Evolutionary conservation across 2,888 invertebrate species (phyloP).

Genomic region (Eristalis tenax): DNA sequence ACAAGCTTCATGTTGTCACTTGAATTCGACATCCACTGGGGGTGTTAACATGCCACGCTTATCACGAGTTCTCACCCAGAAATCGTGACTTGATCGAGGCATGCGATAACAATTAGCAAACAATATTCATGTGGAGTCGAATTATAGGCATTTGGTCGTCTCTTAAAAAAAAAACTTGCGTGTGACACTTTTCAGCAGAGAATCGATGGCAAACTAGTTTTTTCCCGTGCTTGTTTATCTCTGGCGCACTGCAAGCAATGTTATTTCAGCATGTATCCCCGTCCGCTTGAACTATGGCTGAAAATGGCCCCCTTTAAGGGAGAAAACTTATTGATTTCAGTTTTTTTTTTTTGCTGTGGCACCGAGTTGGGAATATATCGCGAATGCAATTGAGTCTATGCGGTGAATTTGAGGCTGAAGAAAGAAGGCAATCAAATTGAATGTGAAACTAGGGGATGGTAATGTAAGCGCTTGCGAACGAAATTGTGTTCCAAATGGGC

Average conservation of each 20-base stretch:
- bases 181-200: not conserved
- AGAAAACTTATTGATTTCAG: not conserved
- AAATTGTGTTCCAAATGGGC: not conserved
- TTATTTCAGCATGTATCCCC: not conserved
- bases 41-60: not conserved
- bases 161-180: not conserved
- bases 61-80: conserved; percentile 2
- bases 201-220: not conserved
- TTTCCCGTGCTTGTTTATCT: too few relatives aligned
- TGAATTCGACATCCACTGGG: too few relatives aligned
- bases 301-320: not conserved
- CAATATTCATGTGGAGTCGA: not conserved
- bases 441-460: not conserved
- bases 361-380: not conserved
- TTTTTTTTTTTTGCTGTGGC: not conserved
- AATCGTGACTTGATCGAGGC: not conserved
- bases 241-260: not conserved
- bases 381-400: not conserved
- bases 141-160: not conserved
- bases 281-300: not conserved
- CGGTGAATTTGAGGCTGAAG: not conserved
- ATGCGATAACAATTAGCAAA: conserved; percentile 8
- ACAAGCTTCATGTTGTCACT: too few relatives aligned
- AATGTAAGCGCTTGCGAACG: not conserved
- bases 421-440: not conserved